A percentile compares a stretch with the other conserved stretches of the same genome.
Conservation (phyloP, 2,797 vertebrate genomes). For the Antrozous pallidus region DNA sequence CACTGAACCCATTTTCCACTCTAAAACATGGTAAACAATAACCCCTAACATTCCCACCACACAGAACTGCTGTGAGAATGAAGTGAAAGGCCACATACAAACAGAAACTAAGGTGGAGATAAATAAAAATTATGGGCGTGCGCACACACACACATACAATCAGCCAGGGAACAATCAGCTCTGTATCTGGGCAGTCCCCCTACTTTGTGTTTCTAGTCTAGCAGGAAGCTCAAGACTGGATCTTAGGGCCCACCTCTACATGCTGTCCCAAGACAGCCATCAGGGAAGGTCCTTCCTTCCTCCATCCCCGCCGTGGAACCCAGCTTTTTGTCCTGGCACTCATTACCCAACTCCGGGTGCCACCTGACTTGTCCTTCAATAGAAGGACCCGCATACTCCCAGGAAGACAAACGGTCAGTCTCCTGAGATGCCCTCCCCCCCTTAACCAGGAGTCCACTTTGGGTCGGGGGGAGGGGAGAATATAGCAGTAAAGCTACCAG, state of each 20-base stretch:
- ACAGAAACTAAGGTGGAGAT: not conserved
- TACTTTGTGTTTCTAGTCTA: not conserved
- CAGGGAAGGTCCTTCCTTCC: not conserved
- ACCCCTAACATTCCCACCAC: not conserved
- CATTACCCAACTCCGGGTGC: not conserved
- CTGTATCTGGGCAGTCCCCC: not conserved
- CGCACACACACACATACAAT: no score
- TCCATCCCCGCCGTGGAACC: not conserved
- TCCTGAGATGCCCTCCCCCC: not conserved
- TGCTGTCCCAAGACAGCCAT: not conserved
- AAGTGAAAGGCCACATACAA: not conserved
- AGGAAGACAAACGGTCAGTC: not conserved
- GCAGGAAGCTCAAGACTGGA: not conserved
- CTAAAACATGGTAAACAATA: not conserved
- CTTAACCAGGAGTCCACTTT: not conserved
- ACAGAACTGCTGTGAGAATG: not conserved
- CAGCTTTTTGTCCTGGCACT: not conserved
- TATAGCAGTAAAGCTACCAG: not conserved
- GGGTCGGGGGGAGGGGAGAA: not conserved
- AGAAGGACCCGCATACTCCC: not conserved
- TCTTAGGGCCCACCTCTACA: not conserved
- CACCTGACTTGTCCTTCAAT: not conserved
- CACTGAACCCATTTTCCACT: not conserved
- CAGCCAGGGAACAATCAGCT: not conserved
- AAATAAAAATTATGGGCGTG: not conserved